Base-by-base conservation (phyloP, 92 coral and sea anemone species). In the Epizoanthus illoricatus region DNA sequence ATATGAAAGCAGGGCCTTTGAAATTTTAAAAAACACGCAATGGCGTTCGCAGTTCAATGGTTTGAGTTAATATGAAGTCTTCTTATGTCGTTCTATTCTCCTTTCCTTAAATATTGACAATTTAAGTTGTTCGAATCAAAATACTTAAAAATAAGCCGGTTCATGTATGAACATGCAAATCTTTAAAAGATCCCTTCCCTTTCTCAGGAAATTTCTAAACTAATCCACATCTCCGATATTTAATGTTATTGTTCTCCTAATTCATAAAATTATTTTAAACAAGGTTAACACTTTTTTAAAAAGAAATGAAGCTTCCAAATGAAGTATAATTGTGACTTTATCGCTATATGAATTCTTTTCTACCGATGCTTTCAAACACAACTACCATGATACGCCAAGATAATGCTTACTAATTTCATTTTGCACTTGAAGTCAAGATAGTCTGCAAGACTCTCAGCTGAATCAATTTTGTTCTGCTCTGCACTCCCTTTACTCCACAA, bases 361-460 rank as follows among this genome's bases (percentile, higher is more conserved):
- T 28, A 33, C 24, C 23, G 64, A 73, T 45, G 9, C 65, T 62
- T 76, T 62, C 42, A 78, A 19, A 59, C 71, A 40, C 71, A 78
- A 58, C 45, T 74, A 23, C 40, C 64, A 49, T 28, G 33, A 28
- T 49, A 49, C 56, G 56, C 8, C 56, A 49, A 8, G 19, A 3
- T 24, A 11, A 56, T 2, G 13, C 58, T 54, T 55, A 64, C 17
- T 33, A 74, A 28, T 64, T 73, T n/a, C 12, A 73, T 13, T 55
- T 36, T 74, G 7, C 5, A 72, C 76, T 45, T 11, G 36, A 42
- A 60, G 13, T 76, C 18, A 69, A 69, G 57, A 70, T 15, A 70
- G 45, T 68, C 8, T 33, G 39, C 36, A 71, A 57, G 45, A 49
- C 21, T 23, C 57, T 8, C 7, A 19, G 36, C 8, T 40, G n/a